Conservation (phyloP, 2,797 vertebrate genomes). For the Lagorchestes hirsutus region DNA sequence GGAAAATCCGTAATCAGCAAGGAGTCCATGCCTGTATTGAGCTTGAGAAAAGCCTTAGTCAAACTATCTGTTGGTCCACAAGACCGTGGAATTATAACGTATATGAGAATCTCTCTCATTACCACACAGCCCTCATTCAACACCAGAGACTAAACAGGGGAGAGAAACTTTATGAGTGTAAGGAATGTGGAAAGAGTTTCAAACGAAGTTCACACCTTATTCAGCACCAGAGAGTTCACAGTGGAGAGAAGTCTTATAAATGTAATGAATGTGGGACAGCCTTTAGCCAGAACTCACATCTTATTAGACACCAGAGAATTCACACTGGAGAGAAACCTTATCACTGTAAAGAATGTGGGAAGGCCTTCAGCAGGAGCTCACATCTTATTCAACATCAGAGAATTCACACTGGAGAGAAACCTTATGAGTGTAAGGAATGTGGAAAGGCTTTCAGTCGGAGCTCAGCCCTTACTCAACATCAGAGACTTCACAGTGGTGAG, state of each 20-base stretch:
- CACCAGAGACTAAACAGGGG: conserved; percentile 35
- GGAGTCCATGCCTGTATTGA: background rate
- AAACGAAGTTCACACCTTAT: conserved; percentile 81
- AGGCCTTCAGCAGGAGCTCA: conserved; percentile 70
- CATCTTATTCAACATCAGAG: conserved; percentile 67
- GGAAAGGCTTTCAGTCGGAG: conserved; percentile 45
- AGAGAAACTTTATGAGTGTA: conserved; percentile 76
- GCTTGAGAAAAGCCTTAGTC: background rate
- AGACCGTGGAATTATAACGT: conserved; percentile 58
- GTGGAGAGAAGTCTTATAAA: conserved; percentile 79
- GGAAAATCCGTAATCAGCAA: background rate
- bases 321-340: conserved; percentile 78
- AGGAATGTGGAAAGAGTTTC: conserved; percentile 79
- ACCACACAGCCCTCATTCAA: conserved; percentile 18
- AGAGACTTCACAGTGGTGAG: conserved; percentile 69
- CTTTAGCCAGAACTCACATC: conserved; percentile 74
- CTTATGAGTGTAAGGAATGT: conserved; percentile 51
- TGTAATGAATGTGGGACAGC: conserved; percentile 80
- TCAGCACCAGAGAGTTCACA: conserved; percentile 81
- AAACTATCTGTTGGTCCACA: background rate
- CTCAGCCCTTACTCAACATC: conserved; percentile 53
- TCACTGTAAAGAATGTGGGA: conserved; percentile 71
- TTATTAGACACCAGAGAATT: conserved; percentile 73
- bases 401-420: conserved; percentile 63
- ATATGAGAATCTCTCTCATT: conserved; percentile 61